phyloP scores from a whole-genome alignment of 2,888 invertebrate genomes.

The Polydrusus cervinus region DNA sequence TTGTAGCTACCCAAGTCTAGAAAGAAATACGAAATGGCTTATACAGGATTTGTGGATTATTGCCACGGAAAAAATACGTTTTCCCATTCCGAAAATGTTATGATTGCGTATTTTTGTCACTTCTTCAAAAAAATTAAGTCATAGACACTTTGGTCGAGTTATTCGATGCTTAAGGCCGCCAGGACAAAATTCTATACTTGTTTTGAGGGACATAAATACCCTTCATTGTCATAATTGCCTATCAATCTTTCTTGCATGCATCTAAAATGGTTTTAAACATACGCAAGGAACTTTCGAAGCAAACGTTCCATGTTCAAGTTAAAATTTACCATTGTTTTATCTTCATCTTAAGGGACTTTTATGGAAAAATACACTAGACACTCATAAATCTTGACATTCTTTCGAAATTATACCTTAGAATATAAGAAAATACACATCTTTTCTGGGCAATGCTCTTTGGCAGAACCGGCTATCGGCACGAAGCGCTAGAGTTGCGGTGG shows the following conservation, averaged over 20 bases:
- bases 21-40: too few species aligned
- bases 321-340: too few species aligned
- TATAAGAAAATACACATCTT: conserved; percentile 37
- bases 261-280: background rate
- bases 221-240: background rate
- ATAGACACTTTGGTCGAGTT: too few species aligned
- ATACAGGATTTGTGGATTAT: too few species aligned
- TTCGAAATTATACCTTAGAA: conserved; percentile 34
- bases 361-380: conserved; percentile 1
- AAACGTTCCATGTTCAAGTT: background rate
- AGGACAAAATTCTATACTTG: background rate
- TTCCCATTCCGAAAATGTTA: too few species aligned
- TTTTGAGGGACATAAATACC: background rate
- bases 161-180: too few species aligned
- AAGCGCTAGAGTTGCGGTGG: conserved; percentile 48
- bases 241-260: background rate
- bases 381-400: conserved; percentile 16
- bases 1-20: too few species aligned
- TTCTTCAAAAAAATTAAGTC: too few species aligned
- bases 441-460: conserved; percentile 51
- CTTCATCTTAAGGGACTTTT: background rate
- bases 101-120: too few species aligned
- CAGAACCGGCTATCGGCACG: conserved; percentile 49
- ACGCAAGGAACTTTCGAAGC: background rate
- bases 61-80: too few species aligned